Conservation (phyloP, 2,888 invertebrate genomes). For the Drosophila monieri region DNA sequence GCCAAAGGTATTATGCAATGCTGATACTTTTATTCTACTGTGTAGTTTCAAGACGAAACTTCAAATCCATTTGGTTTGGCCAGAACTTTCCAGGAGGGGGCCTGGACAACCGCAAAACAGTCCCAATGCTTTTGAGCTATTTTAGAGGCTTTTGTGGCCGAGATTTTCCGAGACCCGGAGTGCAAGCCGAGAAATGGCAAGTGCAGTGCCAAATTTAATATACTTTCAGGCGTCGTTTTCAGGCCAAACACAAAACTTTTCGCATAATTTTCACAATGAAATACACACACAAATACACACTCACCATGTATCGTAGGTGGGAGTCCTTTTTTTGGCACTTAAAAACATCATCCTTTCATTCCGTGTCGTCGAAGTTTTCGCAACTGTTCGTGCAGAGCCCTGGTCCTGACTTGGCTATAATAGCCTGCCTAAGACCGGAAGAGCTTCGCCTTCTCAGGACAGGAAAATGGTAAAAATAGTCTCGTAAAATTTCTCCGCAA, state of each 20-base stretch:
- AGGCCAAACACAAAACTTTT: constrained; percentile 49
- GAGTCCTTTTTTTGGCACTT: background rate
- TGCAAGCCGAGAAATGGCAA: constrained; percentile 38
- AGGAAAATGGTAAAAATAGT: constrained; percentile 56
- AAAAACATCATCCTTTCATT: constrained; percentile 20
- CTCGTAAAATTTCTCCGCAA: constrained; percentile 46
- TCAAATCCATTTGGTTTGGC: background rate
- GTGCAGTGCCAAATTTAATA: constrained; percentile 53
- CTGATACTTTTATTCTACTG: background rate
- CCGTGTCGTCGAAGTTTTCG: constrained; percentile 36
- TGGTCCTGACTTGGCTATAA: constrained; percentile 34
- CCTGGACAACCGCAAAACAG: constrained; percentile 35
- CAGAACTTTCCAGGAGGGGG: constrained; percentile 5
- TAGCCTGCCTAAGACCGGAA: constrained; percentile 33
- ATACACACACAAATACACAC: constrained; percentile 12
- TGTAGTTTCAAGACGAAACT: background rate
- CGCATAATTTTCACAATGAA: constrained; percentile 55
- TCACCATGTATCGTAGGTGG: background rate
- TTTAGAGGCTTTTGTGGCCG: constrained; percentile 27
- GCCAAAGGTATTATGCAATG: background rate
- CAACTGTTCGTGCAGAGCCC: constrained; percentile 29
- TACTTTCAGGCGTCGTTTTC: constrained; percentile 36
- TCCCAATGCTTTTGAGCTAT: constrained; percentile 50
- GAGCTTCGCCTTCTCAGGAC: constrained; percentile 24
- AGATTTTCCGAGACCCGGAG: constrained; percentile 28